These are phyloP conservation scores for Cariama cristata DNA, from an alignment of 2,113 vertebrate species.

Conservation along the genomic window DNA sequence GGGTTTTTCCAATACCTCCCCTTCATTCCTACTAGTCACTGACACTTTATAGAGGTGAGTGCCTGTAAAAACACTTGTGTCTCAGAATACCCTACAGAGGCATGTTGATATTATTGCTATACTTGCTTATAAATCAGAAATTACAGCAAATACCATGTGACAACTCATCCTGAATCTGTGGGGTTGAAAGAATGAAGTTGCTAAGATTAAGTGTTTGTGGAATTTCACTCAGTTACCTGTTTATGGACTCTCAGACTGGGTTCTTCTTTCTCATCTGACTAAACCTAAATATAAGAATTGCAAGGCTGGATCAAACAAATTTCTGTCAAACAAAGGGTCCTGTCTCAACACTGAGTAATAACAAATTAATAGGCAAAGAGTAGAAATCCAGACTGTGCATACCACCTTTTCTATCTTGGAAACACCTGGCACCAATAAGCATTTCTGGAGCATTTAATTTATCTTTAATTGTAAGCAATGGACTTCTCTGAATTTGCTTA, in stretches of 20 bases:
- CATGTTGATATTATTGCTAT: neutral
- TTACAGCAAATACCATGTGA: neutral
- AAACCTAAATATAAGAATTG: neutral
- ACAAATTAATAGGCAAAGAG: neutral
- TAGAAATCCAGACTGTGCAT: neutral
- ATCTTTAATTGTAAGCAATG: neutral
- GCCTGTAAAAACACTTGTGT: neutral
- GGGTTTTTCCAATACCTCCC: accelerated
- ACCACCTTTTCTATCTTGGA: neutral
- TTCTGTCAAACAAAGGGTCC: neutral
- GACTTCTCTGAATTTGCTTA: neutral
- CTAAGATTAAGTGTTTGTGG: neutral
- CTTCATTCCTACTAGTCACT: neutral
- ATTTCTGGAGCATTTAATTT: neutral
- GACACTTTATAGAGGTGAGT: neutral
- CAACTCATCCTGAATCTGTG: neutral
- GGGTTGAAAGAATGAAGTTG: neutral
- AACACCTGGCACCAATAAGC: neutral
- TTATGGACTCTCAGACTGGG: neutral
- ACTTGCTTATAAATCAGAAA: neutral
- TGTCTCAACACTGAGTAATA: neutral
- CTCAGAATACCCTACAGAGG: neutral
- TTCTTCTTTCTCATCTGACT: neutral
- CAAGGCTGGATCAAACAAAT: neutral
- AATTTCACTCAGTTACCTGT: neutral